A percentile compares a stretch with the other conserved stretches of the same genome.
Evolutionary conservation across 1,140 invertebrate genomes (phyloP).

Genomic region (Temnothorax curvispinosus): DNA sequence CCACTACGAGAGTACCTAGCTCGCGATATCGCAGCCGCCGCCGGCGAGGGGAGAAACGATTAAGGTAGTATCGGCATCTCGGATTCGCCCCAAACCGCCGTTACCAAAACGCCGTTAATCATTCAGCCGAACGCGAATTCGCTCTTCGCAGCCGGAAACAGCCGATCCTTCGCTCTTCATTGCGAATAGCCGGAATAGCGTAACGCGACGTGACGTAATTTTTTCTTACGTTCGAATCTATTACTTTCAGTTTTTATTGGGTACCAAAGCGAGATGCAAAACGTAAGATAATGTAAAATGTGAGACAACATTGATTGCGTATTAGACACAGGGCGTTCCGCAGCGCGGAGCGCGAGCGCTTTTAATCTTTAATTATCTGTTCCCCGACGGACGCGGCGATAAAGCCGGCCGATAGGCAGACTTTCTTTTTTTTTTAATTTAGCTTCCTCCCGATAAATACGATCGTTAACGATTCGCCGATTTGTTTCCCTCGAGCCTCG

Average conservation of each 20-base stretch:
- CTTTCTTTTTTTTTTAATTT: constrained; percentile 35
- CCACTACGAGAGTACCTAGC: neutral
- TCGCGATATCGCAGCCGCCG: constrained; percentile 35
- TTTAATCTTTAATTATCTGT: constrained; percentile 58
- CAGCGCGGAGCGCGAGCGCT: neutral
- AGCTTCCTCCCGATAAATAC: constrained; percentile 39
- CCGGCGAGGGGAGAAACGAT: constrained; percentile 14
- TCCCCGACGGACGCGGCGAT: neutral
- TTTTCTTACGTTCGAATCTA: neutral
- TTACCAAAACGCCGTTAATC: constrained; percentile 40
- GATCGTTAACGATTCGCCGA: constrained; percentile 51
- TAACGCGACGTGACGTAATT: neutral
- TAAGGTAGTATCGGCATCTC: constrained; percentile 18
- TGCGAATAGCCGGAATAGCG: neutral
- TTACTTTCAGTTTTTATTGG: constrained; percentile 5
- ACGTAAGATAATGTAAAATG: constrained; percentile 39
- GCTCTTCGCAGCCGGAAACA: neutral
- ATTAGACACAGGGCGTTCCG: constrained; percentile 20
- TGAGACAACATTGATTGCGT: constrained; percentile 46
- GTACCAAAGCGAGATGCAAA: neutral
- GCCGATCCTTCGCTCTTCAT: neutral
- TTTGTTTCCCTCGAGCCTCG: constrained; percentile 19
- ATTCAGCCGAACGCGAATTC: constrained; percentile 21
- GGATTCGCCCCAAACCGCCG: constrained; percentile 41
- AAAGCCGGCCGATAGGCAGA: constrained; percentile 7